Base-by-base conservation (phyloP, 2,888 invertebrate genomes). In the Glyphotaelius pellucidus region DNA sequence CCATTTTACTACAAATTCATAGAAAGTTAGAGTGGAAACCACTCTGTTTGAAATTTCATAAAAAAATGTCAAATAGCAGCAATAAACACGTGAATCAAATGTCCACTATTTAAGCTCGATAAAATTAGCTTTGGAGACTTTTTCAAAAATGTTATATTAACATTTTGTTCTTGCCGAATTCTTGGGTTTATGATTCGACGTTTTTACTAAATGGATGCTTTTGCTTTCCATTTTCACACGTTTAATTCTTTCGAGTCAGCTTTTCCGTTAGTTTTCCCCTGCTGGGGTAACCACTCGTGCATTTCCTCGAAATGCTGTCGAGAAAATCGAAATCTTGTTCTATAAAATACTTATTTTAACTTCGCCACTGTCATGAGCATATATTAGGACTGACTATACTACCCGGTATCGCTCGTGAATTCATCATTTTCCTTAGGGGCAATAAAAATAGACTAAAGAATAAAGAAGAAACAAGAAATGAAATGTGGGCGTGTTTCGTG, bases 241-340 rank as follows among this genome's bases (percentile, higher is more conserved):
- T 2, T 67, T 19, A 19, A 0, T 2, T 31, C 25, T 25, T 87
- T 47, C 47, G 47, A 52, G 31, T 52, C 31, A 52, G 87, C 14
- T 87, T 87, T 87, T n/a, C 67, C 32, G 52, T 87, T 52, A 87
- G 87, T 87, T 87, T 87, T 87, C 32, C 87, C 87, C 31, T 31
- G 47, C 31, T 31, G 31, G 87, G 87, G 87, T 87, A 31, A 87
- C 87, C 87, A 87, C 47, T 31, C 19, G 25, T 25, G 35, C 83
- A 83, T 35, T 83, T n/a, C 35, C 67, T 67, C 19, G 4, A 67
- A 25, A 67, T 5, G 52, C 5, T 11, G 2, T 47, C 42, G 14
- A 47, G 42, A 14, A 47, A 47, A 47, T 47, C 14, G 42, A 47
- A 47, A 47, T 47, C 14, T 47, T 47, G 42, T 52, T 52, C 19